These are phyloP conservation scores for Sweltsa coloradensis DNA, from an alignment of 1,140 invertebrate genomes.

Conservation along the genomic window DNA sequence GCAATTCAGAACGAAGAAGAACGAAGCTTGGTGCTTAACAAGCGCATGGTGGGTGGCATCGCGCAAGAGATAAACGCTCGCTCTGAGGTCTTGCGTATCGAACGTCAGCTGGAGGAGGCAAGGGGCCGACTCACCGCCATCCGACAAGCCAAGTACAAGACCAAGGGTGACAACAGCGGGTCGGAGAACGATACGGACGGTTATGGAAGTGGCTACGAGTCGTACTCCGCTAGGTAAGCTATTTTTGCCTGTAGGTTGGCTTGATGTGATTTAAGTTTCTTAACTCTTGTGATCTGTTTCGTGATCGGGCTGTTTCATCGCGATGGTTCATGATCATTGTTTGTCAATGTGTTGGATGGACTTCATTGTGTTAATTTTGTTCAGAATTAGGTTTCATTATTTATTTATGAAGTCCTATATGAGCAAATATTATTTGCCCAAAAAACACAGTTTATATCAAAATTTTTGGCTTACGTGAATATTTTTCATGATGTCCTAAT, in stretches of 20 bases:
- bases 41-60: slow-evolving; percentile 84
- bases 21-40: slow-evolving; percentile 74
- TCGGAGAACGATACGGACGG: slow-evolving; percentile 36
- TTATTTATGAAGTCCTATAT: too few species aligned
- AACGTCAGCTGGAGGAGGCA: slow-evolving; percentile 87
- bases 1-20: slow-evolving; percentile 87
- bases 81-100: slow-evolving; percentile 81
- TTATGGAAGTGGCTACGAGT: slow-evolving; percentile 31
- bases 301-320: not conserved
- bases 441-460: too few species aligned
- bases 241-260: not conserved
- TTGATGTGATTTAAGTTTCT: not conserved
- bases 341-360: too few species aligned
- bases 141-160: slow-evolving; percentile 71
- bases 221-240: slow-evolving; percentile 20
- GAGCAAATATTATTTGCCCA: too few species aligned
- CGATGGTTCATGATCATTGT: not conserved
- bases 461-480: too few species aligned
- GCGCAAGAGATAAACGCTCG: slow-evolving; percentile 84
- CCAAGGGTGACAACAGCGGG: slow-evolving; percentile 39
- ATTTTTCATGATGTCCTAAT: too few species aligned
- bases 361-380: too few species aligned
- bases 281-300: not conserved
- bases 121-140: slow-evolving; percentile 75
- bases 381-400: too few species aligned